These are phyloP conservation scores for Laupala kohalensis DNA, from an alignment of 1,140 invertebrate species.

Conservation along the genomic window DNA sequence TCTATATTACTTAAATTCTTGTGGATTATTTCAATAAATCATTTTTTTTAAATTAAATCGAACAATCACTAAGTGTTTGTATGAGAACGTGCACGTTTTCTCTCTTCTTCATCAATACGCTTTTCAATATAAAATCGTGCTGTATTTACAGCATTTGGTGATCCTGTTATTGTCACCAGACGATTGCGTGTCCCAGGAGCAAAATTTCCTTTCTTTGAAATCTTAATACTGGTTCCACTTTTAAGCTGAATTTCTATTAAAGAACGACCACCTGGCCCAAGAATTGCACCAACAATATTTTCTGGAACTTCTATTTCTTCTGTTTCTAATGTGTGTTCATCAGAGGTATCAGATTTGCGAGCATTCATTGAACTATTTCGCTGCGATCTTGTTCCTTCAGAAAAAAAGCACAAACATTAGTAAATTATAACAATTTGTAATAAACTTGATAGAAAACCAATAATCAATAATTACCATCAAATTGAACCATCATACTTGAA, in stretches of 20 bases:
- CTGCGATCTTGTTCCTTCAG: too few relatives aligned
- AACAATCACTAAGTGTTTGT: too few relatives aligned
- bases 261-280: slow-evolving; percentile 88
- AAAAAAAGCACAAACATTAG: too few relatives aligned
- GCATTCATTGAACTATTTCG: too few relatives aligned
- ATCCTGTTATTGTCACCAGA: slow-evolving; percentile 89
- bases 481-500: too few relatives aligned
- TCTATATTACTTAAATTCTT: too few relatives aligned
- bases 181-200: slow-evolving; percentile 91
- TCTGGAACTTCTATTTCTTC: slow-evolving; percentile 81
- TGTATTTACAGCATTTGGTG: slow-evolving; percentile 69
- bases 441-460: too few relatives aligned
- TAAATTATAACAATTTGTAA: too few relatives aligned
- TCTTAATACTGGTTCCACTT: slow-evolving; percentile 93
- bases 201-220: slow-evolving; percentile 96
- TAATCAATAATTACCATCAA: too few relatives aligned
- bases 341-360: slow-evolving; percentile 48
- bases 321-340: slow-evolving; percentile 64
- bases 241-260: slow-evolving; percentile 93
- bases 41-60: too few relatives aligned
- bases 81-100: slow-evolving; percentile 82
- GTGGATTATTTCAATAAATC: too few relatives aligned
- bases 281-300: slow-evolving; percentile 86
- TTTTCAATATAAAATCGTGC: slow-evolving; percentile 92
- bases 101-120: slow-evolving; percentile 87